These are phyloP conservation scores for Anoplolepis gracilipes DNA, from an alignment of 1,140 invertebrate species.

Conservation along the genomic window DNA sequence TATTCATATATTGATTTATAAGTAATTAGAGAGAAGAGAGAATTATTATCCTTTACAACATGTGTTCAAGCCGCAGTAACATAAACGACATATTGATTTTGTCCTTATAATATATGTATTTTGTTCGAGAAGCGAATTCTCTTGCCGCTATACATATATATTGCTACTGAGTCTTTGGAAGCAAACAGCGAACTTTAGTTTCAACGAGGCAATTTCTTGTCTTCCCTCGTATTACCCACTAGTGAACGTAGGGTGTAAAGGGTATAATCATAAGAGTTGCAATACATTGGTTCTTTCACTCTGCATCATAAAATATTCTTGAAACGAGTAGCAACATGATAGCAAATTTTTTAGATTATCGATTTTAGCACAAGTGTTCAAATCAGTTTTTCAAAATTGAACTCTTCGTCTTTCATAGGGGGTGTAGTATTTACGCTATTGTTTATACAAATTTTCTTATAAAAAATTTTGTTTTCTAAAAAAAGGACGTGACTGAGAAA, in stretches of 20 bases:
- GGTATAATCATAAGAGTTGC: conserved; percentile 56
- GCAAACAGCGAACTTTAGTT: conserved; percentile 47
- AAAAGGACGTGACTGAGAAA: background rate
- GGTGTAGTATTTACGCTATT: background rate
- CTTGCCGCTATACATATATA: background rate
- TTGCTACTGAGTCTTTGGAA: conserved; percentile 8
- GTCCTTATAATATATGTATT: conserved; percentile 2
- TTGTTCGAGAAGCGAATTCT: conserved; percentile 8
- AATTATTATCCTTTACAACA: background rate
- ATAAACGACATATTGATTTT: conserved; percentile 39
- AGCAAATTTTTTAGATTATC: conserved; percentile 27
- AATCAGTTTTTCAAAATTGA: background rate
- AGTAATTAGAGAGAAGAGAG: too few relatives aligned
- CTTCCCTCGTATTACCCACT: conserved; percentile 47
- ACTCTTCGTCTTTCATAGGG: background rate
- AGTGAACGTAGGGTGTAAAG: conserved; percentile 38
- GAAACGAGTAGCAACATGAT: conserved; percentile 2
- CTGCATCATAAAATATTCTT: conserved; percentile 37
- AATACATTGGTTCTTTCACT: conserved; percentile 18
- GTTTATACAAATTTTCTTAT: background rate
- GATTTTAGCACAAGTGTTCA: background rate
- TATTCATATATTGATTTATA: background rate
- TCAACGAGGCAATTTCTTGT: conserved; percentile 59
- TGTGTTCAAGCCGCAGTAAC: conserved; percentile 1
- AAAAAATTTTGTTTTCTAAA: background rate